Percentiles rank a stretch among this genome's conserved stretches.
Evolutionary conservation across 2,888 invertebrate genomes (phyloP).

Genomic region (Orchestes rusci): DNA sequence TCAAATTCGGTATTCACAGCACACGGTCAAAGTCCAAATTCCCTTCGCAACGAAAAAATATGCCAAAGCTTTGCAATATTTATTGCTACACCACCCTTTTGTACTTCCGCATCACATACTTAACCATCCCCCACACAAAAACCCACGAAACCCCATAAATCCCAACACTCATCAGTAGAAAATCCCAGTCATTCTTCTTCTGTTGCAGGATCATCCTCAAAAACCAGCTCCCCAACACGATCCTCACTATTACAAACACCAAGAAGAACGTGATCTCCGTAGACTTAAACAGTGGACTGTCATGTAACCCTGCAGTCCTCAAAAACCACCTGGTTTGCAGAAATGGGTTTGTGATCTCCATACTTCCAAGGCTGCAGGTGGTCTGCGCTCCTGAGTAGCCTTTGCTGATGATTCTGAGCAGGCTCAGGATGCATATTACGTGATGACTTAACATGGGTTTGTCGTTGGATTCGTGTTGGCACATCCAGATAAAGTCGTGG

Average conservation of each 20-base stretch:
- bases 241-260: conserved; percentile 47
- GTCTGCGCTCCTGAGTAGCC: conserved; percentile 47
- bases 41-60: no score
- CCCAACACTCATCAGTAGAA: conserved; percentile 31
- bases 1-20: no score
- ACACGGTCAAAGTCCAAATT: no score
- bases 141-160: conserved; percentile 41
- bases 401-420: conserved; percentile 48
- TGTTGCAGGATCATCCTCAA: conserved; percentile 43
- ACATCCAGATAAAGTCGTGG: conserved; percentile 51
- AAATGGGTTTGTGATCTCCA: conserved; percentile 58
- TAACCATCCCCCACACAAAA: conserved; percentile 36
- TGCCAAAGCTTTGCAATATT: no score
- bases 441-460: conserved; percentile 52
- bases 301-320: conserved; percentile 46
- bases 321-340: conserved; percentile 58
- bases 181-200: conserved; percentile 43
- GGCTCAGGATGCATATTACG: conserved; percentile 46
- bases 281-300: conserved; percentile 42
- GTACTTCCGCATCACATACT: no score
- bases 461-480: conserved; percentile 23
- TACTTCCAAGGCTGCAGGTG: conserved; percentile 49
- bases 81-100: no score
- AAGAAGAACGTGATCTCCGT: conserved; percentile 49
- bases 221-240: conserved; percentile 49